A percentile compares a stretch with the other conserved stretches of the same genome.
These are phyloP conservation scores for Falcaria lacertinaria DNA, from an alignment of 2,888 invertebrate genomes.

Conservation along the genomic window DNA sequence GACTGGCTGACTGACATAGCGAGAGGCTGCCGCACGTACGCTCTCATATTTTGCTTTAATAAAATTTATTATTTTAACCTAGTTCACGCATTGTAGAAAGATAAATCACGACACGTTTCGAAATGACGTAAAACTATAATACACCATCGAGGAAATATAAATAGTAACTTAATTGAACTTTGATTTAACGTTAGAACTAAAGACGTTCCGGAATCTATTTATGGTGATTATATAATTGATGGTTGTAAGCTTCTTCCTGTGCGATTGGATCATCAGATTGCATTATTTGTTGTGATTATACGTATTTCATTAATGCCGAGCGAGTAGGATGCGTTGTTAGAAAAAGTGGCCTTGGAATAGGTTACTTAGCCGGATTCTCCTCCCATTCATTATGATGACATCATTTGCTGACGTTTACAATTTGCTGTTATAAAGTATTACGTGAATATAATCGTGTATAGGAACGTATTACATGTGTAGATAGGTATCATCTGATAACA, in stretches of 20 bases:
- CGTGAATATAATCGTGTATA: constrained; percentile 13
- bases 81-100: not conserved
- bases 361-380: constrained; percentile 70
- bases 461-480: not conserved
- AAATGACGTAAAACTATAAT: not conserved
- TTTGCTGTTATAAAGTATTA: constrained; percentile 45
- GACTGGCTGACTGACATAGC: constrained; percentile 38
- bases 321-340: constrained; percentile 50
- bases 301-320: constrained; percentile 32
- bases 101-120: not conserved
- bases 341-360: constrained; percentile 71
- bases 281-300: constrained; percentile 28
- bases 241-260: constrained; percentile 35
- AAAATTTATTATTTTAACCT: constrained; percentile 2
- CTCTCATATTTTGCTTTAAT: constrained; percentile 8
- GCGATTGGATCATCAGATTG: constrained; percentile 38
- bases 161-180: constrained; percentile 23
- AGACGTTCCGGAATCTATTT: constrained; percentile 41
- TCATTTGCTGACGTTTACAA: constrained; percentile 59
- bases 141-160: not conserved
- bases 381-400: constrained; percentile 55
- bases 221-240: constrained; percentile 37
- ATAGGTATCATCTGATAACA: constrained; percentile 5
- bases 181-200: constrained; percentile 16
- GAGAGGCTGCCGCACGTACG: constrained; percentile 7